phyloP scores from a whole-genome alignment of 2,113 vertebrate genomes.

The Sakesphorus luctuosus region DNA sequence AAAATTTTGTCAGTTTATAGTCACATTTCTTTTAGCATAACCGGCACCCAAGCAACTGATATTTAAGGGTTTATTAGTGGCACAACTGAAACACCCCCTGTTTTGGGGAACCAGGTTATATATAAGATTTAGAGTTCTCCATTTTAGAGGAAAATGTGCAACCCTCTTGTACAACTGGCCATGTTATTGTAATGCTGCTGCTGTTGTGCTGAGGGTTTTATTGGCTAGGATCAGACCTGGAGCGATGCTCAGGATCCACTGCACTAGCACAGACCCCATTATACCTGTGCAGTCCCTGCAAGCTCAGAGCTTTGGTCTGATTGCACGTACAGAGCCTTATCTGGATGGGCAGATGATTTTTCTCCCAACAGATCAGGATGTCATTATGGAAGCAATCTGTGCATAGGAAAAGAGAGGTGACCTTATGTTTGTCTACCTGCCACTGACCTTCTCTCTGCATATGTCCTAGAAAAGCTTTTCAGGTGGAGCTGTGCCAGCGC shows the following conservation, averaged over 20 bases:
- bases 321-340: background rate
- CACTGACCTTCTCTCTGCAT: accelerated
- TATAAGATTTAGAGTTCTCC: background rate
- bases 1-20: background rate
- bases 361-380: background rate
- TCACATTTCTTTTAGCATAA: background rate
- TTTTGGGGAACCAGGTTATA: background rate
- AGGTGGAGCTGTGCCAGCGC: accelerated
- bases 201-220: background rate
- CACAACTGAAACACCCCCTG: background rate
- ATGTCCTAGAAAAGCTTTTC: background rate
- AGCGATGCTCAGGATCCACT: background rate
- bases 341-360: background rate
- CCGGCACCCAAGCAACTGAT: background rate
- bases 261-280: accelerated
- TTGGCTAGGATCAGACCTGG: background rate
- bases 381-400: background rate
- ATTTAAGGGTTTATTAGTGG: conserved; percentile 46
- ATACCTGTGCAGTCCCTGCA: accelerated
- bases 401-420: background rate
- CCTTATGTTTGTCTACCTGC: background rate
- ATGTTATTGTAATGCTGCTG: background rate
- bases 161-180: background rate
- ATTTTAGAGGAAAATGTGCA: background rate
- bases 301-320: background rate